Conservation (phyloP, 2,888 invertebrate species). For the Sceliomorpha sp. region DNA sequence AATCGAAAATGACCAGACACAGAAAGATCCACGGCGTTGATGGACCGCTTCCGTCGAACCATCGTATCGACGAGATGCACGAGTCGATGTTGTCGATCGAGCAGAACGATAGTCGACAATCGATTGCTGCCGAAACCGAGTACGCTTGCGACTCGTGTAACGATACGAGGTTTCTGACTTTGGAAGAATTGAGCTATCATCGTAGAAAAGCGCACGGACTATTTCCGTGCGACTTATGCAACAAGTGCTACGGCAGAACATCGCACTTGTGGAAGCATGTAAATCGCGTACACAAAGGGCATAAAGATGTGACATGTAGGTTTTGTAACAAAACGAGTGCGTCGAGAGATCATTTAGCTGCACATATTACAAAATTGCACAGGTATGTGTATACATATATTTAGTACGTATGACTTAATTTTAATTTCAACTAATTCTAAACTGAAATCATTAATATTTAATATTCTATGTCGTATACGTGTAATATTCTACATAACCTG, state of each 20-base stretch:
- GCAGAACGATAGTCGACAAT: conserved; percentile 15
- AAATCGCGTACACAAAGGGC: conserved; percentile 83
- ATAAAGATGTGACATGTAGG: conserved; percentile 83
- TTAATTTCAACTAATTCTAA: not conserved
- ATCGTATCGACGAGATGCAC: conserved; percentile 38
- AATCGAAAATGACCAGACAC: conserved; percentile 81
- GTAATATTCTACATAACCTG: too few species aligned
- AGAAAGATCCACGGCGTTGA: conserved; percentile 80
- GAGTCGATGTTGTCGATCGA: conserved; percentile 46
- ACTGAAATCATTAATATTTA: not conserved
- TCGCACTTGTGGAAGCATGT: conserved; percentile 85
- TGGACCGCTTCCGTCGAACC: conserved; percentile 49
- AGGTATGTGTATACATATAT: conserved; percentile 53
- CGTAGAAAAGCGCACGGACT: conserved; percentile 81
- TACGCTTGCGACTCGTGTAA: conserved; percentile 73
- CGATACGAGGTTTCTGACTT: conserved; percentile 77
- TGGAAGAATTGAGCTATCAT: conserved; percentile 82
- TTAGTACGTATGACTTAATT: too few species aligned
- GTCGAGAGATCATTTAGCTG: conserved; percentile 82
- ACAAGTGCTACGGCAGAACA: conserved; percentile 83
- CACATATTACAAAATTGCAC: conserved; percentile 83
- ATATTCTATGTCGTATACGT: too few species aligned
- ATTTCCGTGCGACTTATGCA: conserved; percentile 84
- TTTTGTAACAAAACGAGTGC: conserved; percentile 83
- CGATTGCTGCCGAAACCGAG: conserved; percentile 56